Evolutionary conservation across 2,888 invertebrate species (phyloP), one percentile per base, ranked within the genome.

Genomic region (Acronicta leporina): DNA sequence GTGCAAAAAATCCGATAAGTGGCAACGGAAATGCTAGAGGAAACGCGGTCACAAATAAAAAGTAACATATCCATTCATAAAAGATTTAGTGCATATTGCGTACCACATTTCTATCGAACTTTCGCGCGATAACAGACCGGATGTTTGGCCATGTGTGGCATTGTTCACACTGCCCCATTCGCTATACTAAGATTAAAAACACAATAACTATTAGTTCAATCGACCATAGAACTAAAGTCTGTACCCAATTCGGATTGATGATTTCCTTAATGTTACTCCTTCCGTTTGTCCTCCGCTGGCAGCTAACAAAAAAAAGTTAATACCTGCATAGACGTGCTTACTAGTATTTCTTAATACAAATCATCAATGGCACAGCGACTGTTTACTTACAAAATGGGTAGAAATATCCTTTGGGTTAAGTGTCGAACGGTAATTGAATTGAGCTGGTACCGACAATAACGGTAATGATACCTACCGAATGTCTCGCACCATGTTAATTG

Each of bases 71-170:
- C 83, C 87, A 89, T 87, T 86, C 84, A 86, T 81, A 77, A 81
- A 77, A 82, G 82, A 87, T 84, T n/a, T 86, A 82, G 82, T 81
- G 76, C 73, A 77, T 82, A 69, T 65, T 81, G 76, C 73, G 77
- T 82, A 69, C 67, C 66, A 69, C 75, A 82, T 84, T 87, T 84
- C 84, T 84, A 84, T 87, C 81, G 79, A 86, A 89, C 83, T 87
- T 85, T 87, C 83, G 73, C 78, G 79, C 87, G 91, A 92, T 91
- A 91, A 88, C 87, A 70, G 71, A 77, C 89, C 92, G 92, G 92
- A 92, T 92, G 91, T 92, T 92, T 92, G 86, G 81, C 83, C 84
- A 85, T 85, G 86, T 87, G 88, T 87, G 84, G 87, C 83, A 92
- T 92, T 92, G 91, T 92, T 89, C 85, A 69, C 75, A 82, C 67